Conservation (phyloP, 23 tunicate genomes). For the Trididemnum nubilum region DNA sequence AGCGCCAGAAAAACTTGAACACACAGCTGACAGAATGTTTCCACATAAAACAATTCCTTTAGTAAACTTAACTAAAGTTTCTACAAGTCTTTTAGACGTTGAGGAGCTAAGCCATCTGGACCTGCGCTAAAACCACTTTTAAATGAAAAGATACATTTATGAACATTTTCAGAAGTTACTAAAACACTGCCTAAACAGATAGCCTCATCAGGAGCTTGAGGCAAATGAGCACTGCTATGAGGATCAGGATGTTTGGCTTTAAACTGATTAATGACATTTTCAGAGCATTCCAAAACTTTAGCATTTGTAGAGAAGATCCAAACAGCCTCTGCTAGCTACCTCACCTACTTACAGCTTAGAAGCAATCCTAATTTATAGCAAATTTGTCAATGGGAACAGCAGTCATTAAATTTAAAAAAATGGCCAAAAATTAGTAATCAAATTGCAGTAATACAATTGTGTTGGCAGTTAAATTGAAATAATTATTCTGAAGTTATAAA, state of each 20-base stretch:
- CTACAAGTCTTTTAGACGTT: not conserved
- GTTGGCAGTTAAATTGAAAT: too few species aligned
- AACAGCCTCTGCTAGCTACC: not conserved
- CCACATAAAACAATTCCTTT: conserved; percentile 1
- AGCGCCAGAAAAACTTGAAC: conserved; percentile 15
- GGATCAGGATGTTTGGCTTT: conserved; percentile 12
- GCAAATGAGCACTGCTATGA: not conserved
- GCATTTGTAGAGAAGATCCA: conserved; percentile 1
- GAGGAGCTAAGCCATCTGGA: conserved; percentile 18
- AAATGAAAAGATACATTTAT: not conserved
- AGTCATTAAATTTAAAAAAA: too few species aligned
- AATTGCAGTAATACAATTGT: too few species aligned
- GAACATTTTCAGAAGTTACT: not conserved
- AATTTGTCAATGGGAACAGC: too few species aligned
- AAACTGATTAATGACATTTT: not conserved
- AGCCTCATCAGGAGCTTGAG: not conserved
- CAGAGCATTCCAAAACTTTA: not conserved
- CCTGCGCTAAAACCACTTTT: conserved; percentile 10
- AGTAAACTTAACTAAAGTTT: not conserved
- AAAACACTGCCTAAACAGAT: not conserved
- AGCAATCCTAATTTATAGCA: not conserved
- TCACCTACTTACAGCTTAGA: not conserved
- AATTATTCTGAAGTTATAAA: too few species aligned
- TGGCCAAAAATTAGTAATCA: too few species aligned
- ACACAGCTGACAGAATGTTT: not conserved